Evolutionary conservation across 2,797 vertebrate genomes (phyloP).

Genomic region (Etheostoma perlongum): DNA sequence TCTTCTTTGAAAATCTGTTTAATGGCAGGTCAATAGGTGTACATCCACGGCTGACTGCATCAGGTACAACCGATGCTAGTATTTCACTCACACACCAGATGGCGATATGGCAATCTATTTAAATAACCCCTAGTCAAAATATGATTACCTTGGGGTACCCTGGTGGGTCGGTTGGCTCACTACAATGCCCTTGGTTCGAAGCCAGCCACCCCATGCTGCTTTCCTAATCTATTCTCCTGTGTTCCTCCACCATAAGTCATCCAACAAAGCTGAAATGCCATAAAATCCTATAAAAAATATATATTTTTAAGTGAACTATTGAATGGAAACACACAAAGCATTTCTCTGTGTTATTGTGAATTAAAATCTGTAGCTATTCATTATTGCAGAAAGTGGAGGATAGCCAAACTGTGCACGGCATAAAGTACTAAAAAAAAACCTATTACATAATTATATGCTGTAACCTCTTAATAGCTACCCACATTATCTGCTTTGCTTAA

Average conservation of each 20-base stretch:
- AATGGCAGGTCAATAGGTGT: slow-evolving; percentile 7
- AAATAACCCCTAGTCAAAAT: slow-evolving; percentile 44
- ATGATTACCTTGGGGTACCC: slow-evolving; percentile 49
- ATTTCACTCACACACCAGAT: slow-evolving; percentile 71
- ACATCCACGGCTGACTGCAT: slow-evolving; percentile 14
- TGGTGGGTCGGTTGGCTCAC: slow-evolving; percentile 37
- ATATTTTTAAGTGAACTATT: not conserved
- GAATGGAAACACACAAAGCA: slow-evolving; percentile 2
- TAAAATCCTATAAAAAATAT: slow-evolving; percentile 1
- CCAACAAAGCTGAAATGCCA: slow-evolving; percentile 7
- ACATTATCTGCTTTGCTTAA: slow-evolving; percentile 57
- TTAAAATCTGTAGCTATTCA: slow-evolving; percentile 44
- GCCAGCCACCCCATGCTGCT: slow-evolving; percentile 53
- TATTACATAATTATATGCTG: slow-evolving; percentile 62
- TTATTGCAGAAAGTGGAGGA: slow-evolving; percentile 28
- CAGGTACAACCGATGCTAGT: slow-evolving; percentile 46
- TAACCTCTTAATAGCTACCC: slow-evolving; percentile 54
- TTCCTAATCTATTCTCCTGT: slow-evolving; percentile 21
- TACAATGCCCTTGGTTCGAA: slow-evolving; percentile 55
- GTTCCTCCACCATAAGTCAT: slow-evolving; percentile 27
- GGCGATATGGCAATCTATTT: slow-evolving; percentile 66
- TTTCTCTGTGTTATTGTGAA: slow-evolving; percentile 22
- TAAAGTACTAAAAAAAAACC: slow-evolving; percentile 47
- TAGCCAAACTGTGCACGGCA: slow-evolving; percentile 13
- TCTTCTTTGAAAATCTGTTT: slow-evolving; percentile 14